Conservation (phyloP, 2,888 invertebrate genomes). For the Diarsia mendica region DNA sequence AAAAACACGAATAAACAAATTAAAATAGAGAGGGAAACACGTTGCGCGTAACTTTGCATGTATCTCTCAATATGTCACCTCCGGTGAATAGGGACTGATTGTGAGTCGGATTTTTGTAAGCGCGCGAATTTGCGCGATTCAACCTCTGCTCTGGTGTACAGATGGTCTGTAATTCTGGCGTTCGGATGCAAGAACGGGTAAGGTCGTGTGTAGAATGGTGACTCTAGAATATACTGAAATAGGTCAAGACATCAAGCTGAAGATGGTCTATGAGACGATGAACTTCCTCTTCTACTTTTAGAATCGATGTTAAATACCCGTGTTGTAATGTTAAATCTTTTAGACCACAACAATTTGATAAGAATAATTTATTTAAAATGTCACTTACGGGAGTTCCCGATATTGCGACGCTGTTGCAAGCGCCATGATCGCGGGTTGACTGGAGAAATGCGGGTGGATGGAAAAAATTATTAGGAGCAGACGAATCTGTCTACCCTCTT, state of each 20-base stretch:
- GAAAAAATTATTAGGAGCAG: no score
- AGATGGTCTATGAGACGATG: neutral
- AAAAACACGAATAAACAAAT: conserved; percentile 64
- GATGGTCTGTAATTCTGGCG: conserved; percentile 72
- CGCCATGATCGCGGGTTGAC: no score
- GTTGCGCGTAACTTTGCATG: conserved; percentile 59
- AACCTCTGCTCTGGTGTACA: conserved; percentile 63
- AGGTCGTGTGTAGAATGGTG: conserved; percentile 50
- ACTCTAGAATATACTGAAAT: neutral
- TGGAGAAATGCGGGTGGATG: no score
- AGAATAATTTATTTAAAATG: no score
- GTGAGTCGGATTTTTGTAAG: conserved; percentile 78
- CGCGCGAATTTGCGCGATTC: conserved; percentile 76
- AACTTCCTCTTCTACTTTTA: neutral
- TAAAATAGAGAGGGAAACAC: conserved; percentile 53
- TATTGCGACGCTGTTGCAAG: no score
- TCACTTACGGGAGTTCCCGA: no score
- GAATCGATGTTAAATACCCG: no score
- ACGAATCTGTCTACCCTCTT: no score
- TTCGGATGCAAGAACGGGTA: conserved; percentile 63
- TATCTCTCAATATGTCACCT: conserved; percentile 59
- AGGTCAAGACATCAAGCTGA: neutral
- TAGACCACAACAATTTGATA: neutral
- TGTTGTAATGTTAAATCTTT: neutral
- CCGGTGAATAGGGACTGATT: conserved; percentile 78